Evolutionary conservation across 2,113 vertebrate genomes (phyloP).

Genomic region (Eulemur rufifrons): DNA sequence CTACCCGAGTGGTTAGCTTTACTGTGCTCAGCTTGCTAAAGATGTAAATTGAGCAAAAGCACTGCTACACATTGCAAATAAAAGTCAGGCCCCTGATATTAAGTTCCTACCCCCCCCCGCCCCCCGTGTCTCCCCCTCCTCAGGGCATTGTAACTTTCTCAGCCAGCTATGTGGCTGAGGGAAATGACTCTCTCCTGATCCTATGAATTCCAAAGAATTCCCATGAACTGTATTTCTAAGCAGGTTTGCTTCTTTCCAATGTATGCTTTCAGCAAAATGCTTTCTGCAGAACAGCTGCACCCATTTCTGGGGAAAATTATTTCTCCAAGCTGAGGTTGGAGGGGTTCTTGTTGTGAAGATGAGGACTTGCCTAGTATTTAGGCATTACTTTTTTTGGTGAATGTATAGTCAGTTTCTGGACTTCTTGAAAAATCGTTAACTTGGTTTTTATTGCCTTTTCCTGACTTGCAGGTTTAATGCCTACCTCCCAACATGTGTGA

Average conservation of each 20-base stretch:
- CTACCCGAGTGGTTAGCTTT: neutral
- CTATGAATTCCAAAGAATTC: neutral
- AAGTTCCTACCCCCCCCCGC: neutral
- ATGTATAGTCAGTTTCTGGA: neutral
- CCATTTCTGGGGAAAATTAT: neutral
- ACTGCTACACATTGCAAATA: neutral
- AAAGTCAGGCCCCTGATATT: neutral
- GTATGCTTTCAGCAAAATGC: neutral
- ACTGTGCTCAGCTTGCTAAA: neutral
- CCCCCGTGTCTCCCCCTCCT: neutral
- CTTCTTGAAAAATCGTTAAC: neutral
- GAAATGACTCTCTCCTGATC: neutral
- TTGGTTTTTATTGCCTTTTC: neutral
- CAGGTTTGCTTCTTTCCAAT: neutral
- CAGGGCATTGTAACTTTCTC: neutral
- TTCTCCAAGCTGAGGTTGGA: neutral
- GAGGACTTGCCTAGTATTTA: neutral
- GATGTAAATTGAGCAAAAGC: neutral
- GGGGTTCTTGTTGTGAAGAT: neutral
- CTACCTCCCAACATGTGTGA: neutral
- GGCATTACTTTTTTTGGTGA: no score
- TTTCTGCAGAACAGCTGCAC: neutral
- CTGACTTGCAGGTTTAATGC: neutral
- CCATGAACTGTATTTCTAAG: neutral
- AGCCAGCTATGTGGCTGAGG: neutral